Evolutionary conservation across 2,797 vertebrate species (phyloP).

Genomic region (Tauraco hartlaubi): DNA sequence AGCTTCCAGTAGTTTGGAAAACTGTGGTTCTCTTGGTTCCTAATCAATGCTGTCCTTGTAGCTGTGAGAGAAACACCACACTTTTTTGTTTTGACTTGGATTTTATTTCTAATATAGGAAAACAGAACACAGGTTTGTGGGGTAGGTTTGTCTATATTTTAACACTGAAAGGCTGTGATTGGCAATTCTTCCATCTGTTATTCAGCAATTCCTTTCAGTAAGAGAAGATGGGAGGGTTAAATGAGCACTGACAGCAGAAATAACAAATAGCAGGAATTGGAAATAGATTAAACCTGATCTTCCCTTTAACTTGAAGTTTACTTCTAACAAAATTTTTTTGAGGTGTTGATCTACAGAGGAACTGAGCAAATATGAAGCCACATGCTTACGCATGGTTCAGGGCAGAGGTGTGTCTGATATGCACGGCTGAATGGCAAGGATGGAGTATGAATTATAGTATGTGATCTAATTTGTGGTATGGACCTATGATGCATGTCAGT

Average conservation of each 20-base stretch:
- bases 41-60: not conserved
- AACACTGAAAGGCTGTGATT: not conserved
- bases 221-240: not conserved
- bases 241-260: conserved; percentile 1
- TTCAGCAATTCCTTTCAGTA: conserved; percentile 7
- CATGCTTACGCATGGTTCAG: not conserved
- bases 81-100: not conserved
- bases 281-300: not conserved
- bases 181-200: conserved; percentile 25
- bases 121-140: not conserved
- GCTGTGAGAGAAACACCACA: not conserved
- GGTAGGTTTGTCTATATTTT: conserved; percentile 15
- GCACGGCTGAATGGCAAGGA: not conserved
- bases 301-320: not conserved
- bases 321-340: not conserved
- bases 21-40: not conserved
- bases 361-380: not conserved
- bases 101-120: not conserved
- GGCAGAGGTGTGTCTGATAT: not conserved
- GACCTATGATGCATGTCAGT: not conserved
- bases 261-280: not conserved
- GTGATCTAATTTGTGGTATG: not conserved
- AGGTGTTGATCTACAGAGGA: not conserved
- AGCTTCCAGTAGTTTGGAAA: not conserved
- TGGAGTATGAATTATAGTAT: not conserved